Percentiles rank a stretch among this genome's conserved stretches.
phyloP scores from a whole-genome alignment of 2,113 vertebrate species.

The Steatornis caripensis region DNA sequence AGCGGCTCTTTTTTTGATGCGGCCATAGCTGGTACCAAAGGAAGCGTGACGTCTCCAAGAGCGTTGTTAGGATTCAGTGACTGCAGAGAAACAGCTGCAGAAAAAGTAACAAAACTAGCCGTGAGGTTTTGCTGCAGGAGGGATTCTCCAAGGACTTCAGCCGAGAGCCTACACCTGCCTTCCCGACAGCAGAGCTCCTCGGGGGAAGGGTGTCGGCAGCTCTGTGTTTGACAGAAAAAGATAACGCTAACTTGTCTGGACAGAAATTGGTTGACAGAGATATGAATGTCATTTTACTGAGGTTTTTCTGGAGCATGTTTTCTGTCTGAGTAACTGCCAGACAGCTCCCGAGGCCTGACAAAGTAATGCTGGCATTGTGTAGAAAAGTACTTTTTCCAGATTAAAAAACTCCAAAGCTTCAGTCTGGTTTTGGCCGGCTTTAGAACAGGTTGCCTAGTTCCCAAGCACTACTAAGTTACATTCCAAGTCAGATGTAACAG shows the following conservation, averaged over 20 bases:
- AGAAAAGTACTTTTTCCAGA: neutral
- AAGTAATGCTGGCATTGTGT: neutral
- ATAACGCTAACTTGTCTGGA: neutral
- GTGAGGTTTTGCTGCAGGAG: neutral
- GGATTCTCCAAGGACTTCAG: neutral
- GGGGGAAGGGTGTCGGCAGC: neutral
- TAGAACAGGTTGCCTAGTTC: neutral
- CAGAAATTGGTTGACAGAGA: neutral
- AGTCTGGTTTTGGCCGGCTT: neutral
- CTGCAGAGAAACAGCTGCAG: neutral
- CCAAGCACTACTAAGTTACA: neutral
- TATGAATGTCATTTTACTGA: neutral
- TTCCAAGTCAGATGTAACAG: neutral
- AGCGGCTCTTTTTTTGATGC: neutral
- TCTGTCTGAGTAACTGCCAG: neutral
- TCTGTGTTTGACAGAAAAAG: neutral
- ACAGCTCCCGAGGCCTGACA: neutral
- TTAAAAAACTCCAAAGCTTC: neutral
- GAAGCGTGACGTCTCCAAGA: accelerated
- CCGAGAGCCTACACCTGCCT: accelerated
- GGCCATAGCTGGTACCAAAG: neutral
- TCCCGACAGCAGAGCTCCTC: neutral
- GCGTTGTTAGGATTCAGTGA: accelerated
- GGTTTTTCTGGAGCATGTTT: neutral
- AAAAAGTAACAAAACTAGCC: neutral